Conservation (phyloP, 2,888 invertebrate genomes). For the Apomyelois bistriatella region DNA sequence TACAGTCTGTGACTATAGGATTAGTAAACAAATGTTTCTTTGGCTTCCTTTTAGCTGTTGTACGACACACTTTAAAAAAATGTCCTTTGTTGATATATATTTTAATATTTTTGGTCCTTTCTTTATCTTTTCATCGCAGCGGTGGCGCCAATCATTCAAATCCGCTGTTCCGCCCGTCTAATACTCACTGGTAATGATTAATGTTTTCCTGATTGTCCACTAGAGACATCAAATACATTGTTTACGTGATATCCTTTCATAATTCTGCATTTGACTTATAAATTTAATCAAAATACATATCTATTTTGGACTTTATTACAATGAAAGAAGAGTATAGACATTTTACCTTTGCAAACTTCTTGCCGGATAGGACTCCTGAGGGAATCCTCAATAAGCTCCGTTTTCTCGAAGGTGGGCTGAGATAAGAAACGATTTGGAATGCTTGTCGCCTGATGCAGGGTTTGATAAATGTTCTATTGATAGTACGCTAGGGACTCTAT, state of each 20-base stretch:
- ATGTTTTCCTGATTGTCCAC: constrained; percentile 3
- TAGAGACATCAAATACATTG: neutral
- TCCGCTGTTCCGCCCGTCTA: neutral
- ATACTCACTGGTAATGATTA: neutral
- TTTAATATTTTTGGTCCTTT: neutral
- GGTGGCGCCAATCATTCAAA: neutral
- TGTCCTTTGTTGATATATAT: too few species aligned
- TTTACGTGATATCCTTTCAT: neutral
- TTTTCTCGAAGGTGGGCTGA: neutral
- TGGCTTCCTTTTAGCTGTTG: too few species aligned
- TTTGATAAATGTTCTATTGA: constrained; percentile 5
- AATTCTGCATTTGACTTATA: neutral
- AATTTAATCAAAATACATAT: neutral
- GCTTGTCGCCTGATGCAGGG: neutral
- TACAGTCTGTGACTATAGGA: too few species aligned
- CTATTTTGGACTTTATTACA: neutral
- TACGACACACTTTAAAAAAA: too few species aligned
- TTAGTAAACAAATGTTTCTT: too few species aligned
- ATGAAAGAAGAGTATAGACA: too few species aligned
- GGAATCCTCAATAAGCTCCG: neutral
- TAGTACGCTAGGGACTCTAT: neutral
- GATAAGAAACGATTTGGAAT: neutral
- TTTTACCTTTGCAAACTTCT: too few species aligned
- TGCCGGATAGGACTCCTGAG: neutral
- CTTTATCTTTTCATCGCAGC: neutral